Evolutionary conservation across 2,113 vertebrate species (phyloP), one percentile per base, ranked within the genome.

Genomic region (Phalacrocorax pelagicus): DNA sequence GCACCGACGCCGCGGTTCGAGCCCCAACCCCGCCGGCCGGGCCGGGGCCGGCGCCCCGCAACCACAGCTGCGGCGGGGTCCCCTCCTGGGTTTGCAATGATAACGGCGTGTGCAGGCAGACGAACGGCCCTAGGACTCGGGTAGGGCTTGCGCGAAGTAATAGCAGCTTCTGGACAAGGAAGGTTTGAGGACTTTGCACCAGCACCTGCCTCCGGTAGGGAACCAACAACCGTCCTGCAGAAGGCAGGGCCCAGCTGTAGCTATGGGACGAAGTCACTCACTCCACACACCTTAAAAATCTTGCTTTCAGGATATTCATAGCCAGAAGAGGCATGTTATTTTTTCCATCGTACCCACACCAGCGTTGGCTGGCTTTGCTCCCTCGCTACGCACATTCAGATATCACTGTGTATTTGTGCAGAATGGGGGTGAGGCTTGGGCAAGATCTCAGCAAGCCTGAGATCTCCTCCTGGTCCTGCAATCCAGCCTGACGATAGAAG

Each of bases 1-100:
- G 19, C 1, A 3, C 9, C 0, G 8, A 3, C 2, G 0, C 2
- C 0, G 0, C 1, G 15, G 62, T 75, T 91, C 57, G 57, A 86
- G 34, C 10, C 42, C 30, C n/a, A 8, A 16, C 6, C 10, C 12
- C 26, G 4, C 19, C 10, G 22, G 9, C 22, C 6, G 2, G 8
- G 8, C 5, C 3, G 4, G 16, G 3, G 29, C 18, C 24, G 15
- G 24, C 26, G 2, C 46, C 9, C 11, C 1, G 14, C 1, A 7
- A 29, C n/a, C 42, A 2, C 6, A 7, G 2, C 51, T 5, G 55
- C 67, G 5, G 61, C 46, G 32, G 22, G 22, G 8, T 22, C 9
- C 16, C n/a, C 29, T 29, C 44, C 46, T 21, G 47, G 21, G 32
- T 29, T 6, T 42, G 36, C 57, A 6, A 2, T 21, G 34, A 24